phyloP scores from a whole-genome alignment of 2,797 vertebrate species.

The Mus spretus region DNA sequence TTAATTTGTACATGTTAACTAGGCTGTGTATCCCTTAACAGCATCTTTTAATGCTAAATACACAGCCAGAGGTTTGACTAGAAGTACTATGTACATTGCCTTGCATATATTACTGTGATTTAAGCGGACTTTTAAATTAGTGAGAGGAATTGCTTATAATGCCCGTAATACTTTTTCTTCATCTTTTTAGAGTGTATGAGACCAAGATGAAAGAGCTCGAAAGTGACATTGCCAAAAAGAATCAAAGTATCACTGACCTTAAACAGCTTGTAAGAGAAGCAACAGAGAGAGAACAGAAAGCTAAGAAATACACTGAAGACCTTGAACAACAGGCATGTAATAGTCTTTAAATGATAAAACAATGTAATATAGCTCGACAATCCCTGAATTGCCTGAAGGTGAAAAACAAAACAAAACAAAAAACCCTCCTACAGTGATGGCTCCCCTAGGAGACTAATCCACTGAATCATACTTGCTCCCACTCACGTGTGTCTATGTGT shows the following conservation, averaged over 20 bases:
- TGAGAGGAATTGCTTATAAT: constrained; percentile 41
- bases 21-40: not conserved
- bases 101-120: constrained; percentile 39
- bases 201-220: constrained; percentile 95
- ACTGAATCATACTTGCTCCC: not conserved
- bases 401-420: not conserved
- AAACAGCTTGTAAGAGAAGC: constrained; percentile 91
- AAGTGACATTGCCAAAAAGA: constrained; percentile 92
- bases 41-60: constrained; percentile 47
- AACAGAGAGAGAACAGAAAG: constrained; percentile 89
- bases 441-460: not conserved
- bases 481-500: not conserved
- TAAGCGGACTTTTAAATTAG: constrained; percentile 58
- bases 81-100: not conserved
- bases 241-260: constrained; percentile 90
- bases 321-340: constrained; percentile 93
- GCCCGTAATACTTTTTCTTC: constrained; percentile 63
- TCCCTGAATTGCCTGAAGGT: constrained; percentile 3
- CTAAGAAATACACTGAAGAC: constrained; percentile 86
- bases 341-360: constrained; percentile 49
- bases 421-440: not conserved
- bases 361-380: not conserved
- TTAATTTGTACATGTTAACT: constrained; percentile 41
- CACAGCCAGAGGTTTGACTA: constrained; percentile 1
- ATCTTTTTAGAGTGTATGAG: constrained; percentile 93